Percentiles rank a stretch among this genome's conserved stretches.
phyloP scores from a whole-genome alignment of 2,113 vertebrate species.

The Probosciger aterrimus region DNA sequence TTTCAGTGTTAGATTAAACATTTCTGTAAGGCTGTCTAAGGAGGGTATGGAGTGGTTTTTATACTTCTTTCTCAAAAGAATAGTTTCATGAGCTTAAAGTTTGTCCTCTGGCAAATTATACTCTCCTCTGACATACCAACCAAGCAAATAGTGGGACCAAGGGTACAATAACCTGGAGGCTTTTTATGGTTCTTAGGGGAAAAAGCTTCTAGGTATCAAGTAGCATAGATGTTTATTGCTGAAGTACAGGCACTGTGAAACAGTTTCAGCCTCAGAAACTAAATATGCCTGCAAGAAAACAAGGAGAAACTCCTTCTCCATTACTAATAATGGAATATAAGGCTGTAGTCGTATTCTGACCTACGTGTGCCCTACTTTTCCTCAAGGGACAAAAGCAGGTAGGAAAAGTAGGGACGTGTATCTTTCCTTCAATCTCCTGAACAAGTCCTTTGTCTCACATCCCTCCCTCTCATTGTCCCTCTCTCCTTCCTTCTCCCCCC shows the following conservation, averaged over 20 bases:
- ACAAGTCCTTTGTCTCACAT: not conserved
- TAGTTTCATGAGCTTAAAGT: not conserved
- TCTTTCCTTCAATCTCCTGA: not conserved
- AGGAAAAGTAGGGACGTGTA: not conserved
- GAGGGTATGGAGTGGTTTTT: not conserved
- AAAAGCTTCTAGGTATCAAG: not conserved
- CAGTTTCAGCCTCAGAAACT: not conserved
- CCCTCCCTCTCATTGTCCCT: not conserved
- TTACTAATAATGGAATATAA: not conserved
- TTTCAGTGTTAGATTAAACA: constrained; percentile 8
- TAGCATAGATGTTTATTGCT: not conserved
- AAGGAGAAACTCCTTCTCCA: not conserved
- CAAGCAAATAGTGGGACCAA: not conserved
- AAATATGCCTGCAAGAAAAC: not conserved
- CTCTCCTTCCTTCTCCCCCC: not conserved
- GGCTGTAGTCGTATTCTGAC: not conserved
- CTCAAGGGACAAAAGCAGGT: not conserved
- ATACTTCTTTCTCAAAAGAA: not conserved
- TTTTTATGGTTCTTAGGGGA: not conserved
- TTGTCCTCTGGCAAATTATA: not conserved
- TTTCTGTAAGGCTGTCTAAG: not conserved
- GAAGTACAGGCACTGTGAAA: not conserved
- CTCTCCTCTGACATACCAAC: not conserved
- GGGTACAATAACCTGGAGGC: not conserved
- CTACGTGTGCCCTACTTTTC: not conserved